Evolutionary conservation across 2,113 vertebrate species (phyloP).

Genomic region (Microcebus tavaratra): DNA sequence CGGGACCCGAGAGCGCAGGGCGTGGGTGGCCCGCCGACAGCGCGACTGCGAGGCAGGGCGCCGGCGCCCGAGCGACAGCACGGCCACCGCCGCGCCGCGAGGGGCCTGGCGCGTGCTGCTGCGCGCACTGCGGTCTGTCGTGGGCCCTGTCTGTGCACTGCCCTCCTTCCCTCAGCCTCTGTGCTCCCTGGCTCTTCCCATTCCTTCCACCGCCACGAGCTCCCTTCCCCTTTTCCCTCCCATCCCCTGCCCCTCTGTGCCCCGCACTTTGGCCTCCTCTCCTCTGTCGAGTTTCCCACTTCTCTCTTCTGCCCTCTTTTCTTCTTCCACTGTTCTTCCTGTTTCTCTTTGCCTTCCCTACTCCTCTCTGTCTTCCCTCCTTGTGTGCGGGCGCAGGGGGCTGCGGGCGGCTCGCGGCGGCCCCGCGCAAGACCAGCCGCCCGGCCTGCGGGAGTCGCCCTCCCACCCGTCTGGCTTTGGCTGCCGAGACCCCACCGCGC

Average conservation of each 20-base stretch:
- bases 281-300: not conserved
- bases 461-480: not conserved
- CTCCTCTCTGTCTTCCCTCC: not conserved
- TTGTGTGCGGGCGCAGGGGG: not conserved
- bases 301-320: not conserved
- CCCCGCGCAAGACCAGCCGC: rapidly evolving
- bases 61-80: not conserved
- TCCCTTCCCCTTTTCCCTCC: not conserved
- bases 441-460: rapidly evolving
- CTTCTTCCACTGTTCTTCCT: not conserved
- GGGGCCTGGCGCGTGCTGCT: rapidly evolving
- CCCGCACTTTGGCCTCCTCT: not conserved
- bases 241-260: too few species aligned
- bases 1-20: not conserved
- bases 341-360: not conserved
- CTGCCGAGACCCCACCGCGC: not conserved
- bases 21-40: rapidly evolving
- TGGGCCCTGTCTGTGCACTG: too few species aligned
- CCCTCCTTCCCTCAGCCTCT: not conserved
- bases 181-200: rapidly evolving
- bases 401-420: not conserved
- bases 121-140: rapidly evolving
- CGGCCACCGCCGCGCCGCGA: rapidly evolving
- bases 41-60: not conserved
- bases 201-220: not conserved